Evolutionary conservation across 1,140 invertebrate genomes (phyloP), one percentile per base, ranked within the genome.

Genomic region (Kradibia gibbosae): DNA sequence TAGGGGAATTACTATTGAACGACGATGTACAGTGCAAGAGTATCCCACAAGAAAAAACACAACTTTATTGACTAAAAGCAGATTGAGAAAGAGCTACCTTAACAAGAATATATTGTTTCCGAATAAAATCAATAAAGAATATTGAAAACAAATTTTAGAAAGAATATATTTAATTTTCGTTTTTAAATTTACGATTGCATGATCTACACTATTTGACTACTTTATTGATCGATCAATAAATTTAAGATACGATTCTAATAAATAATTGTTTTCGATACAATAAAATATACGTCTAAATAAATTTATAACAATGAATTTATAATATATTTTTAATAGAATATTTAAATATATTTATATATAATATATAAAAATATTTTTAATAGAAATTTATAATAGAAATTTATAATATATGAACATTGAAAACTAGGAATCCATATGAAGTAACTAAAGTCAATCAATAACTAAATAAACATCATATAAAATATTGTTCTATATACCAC

Each of bases 1-100:
- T 74, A 31, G 55, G 55, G 60, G 45, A 79, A 82, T 82, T 55
- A 75, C 76, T 73, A 78, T 53, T 48, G 53, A 75, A 82, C 71
- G 42, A 79, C 57, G 76, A 82, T 53, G 53, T 78, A 82, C 78
- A 70, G 65, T 74, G 45, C 57, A 73, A 36, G 22, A 76, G 57
- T 15, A 62, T 62, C 10, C 28, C 57, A 13, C 53, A 62, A 62
- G 8, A 15, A 13, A 31, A 13, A 62, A 62, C 10, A 25, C 25
- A 34, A 62, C 28, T 62, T 62, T 34, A 31, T 15, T 62, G 1
- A 34, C 15, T 62, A 62, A 10, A 34, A 62, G 1, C 1, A 62
- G 15, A 28, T 15, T 11, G 10, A 31, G 57, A 34, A 62, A 62
- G 15, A 13, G 57, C 28, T 62, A 62, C 57, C 31, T 42, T 34